Evolutionary conservation across 2,113 vertebrate genomes (phyloP), one percentile per base, ranked within the genome.

Genomic region (Sciurus niger): DNA sequence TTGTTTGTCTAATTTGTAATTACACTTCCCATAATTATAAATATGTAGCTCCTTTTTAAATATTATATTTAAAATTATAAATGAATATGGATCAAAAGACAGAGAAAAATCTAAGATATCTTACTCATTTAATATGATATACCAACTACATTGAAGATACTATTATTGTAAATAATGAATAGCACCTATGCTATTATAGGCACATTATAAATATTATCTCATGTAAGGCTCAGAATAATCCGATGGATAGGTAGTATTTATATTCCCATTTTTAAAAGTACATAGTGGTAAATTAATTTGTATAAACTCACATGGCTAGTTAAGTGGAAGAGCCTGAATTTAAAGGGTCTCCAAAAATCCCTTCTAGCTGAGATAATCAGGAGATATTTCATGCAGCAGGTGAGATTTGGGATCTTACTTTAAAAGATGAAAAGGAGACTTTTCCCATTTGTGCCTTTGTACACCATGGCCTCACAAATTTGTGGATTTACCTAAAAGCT

Each of bases 51-150:
- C 60, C 60, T 88, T 93, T 96, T 84, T 37, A 48, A 92, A 24
- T 94, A 58, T 82, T 91, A n/a, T 73, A n/a, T 58, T 97, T 96
- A 83, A 96, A 86, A 92, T 74, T 84, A 40, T 74, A 46, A 93
- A 46, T 92, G 89, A 79, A 60, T 89, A 37, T 70, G 3, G 17
- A 70, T 76, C 43, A 86, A 6, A 84, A 40, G 14, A 84, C 84
- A 84, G 84, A 96, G 80, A 34, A 82, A 87, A 97, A 93, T 91
- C 40, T 87, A 74, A 87, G 84, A 89, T 76, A 24, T 86, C 30
- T 86, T 20, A 55, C 84, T 96, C 34, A 97, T 30, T 77, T 92
- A 91, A 34, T 88, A 79, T 14, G 79, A 80, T 60, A 24, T 93
- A 70, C 63, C 46, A 95, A 9, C 25, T 74, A 58, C 70, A 48